Base-by-base conservation (phyloP, 2,797 vertebrate genomes). In the Hyperoplus immaculatus region DNA sequence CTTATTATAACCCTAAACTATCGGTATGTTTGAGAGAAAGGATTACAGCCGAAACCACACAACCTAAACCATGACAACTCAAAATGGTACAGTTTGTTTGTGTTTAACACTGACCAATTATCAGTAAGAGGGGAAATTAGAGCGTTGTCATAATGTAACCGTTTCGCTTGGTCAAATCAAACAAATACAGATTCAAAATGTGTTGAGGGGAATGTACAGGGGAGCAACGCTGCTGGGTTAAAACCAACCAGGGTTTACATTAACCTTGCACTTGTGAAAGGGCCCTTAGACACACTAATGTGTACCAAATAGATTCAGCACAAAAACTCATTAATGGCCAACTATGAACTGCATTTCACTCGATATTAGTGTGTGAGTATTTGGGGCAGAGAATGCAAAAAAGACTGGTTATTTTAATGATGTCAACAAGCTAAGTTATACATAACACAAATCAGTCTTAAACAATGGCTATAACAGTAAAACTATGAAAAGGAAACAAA, bases 391-490 rank as follows among this genome's bases (percentile, higher is more conserved):
- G 45, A 56, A 43, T 1, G 8, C 11, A 4, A 57, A 16, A 29
- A 15, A 6, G 46, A 53, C 13, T 6, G 53, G 60, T 60, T 69
- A 29, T 57, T 63, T 71, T 61, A 72, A 78, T 75, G 58, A 75
- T 54, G 47, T 66, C 63, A 73, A 67, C 66, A 83, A 75, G 59
- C 63, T 70, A 29, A 29, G 56, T 70, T 69, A 46, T 36, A 54
- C 38, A 45, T 60, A 55, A 83, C 46, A 70, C 66, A 78, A 29
- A 78, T 68, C 47, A 76, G 72, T 46, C 69, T 66, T 56, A 66
- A 82, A 65, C 57, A 75, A 62, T 13, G 41, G 54, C 36, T 41
- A 9, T 59, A 58, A 66, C 42, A 69, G 11, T 21, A 66, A 66
- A 62, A 68, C 46, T 54, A 55, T 72, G 53, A 38, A 36, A 29